Base-by-base conservation (phyloP, 2,797 vertebrate genomes). In the Zenarchopterus dispar region DNA sequence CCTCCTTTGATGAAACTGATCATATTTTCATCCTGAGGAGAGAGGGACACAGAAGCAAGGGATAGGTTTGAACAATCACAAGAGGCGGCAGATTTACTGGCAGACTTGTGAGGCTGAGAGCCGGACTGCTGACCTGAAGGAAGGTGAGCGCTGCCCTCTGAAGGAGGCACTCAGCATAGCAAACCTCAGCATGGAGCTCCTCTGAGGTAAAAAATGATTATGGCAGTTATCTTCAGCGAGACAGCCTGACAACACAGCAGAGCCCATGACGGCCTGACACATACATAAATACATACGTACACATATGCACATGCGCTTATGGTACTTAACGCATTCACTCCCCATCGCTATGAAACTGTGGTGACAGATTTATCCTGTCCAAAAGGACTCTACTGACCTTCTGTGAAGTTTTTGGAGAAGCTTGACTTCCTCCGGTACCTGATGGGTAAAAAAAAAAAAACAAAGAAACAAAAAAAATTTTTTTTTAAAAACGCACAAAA, bases 1-100 rank as follows among this genome's bases (percentile, higher is more conserved):
- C 97, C 96, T 0, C 97, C 97, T 93, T 98, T 99, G 84, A 98
- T 97, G 84, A 99, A 99, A 88, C 95, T 98, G 84, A 99, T 97
- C 97, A 99, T 98, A 87, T 97, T 99, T 92, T 99, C 97, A 87
- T 98, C 97, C 97, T 99, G 84, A 67, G 56, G 9, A 41, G 21
- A 17, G 11, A 26, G 18, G 9, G 1, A 45, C 13, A 1, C 24
- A 61, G 8, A 45, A 56, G 22, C 9, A 23, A 24, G 8, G 60
- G 22, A 43, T 6, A 44, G 6, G 10, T 15, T 15, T 9, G 33
- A 61, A 65, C 17, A 1, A 46, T 57, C 3, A n/a, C 0, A 10
- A 19, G 17, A 44, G 53, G 17, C 16, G 54, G 17, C 4, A 39
- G 36, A 39, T 39, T 15, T 15, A 15, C 13, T 5, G 11, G 18